Base-by-base conservation (phyloP, 1,140 invertebrate species). In the Radopholus similis region DNA sequence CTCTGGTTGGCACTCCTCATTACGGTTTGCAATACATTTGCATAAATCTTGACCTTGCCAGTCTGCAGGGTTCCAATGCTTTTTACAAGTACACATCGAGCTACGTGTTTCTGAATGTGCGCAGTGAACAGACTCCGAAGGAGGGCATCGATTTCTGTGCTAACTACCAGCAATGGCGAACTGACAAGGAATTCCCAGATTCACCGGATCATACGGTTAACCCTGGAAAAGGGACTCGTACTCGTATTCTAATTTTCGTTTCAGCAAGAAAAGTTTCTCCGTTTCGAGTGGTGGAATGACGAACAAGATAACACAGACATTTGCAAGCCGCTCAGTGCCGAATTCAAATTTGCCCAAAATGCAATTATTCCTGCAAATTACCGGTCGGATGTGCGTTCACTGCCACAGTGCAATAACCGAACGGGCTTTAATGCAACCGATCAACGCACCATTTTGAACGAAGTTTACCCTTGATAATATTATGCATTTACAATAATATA, bases 81-180 rank as follows among this genome's bases (percentile, higher is more conserved):
- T 51, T 51, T 28, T 62, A 51, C 49, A 62, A 62, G 44, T 59
- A 63, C 30, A 65, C 67, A 32, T 76, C 73, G 9, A 62, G 74
- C 30, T 74, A 73, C 38, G 69, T 56, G 11, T 66, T 74, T 47
- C 44, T 76, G 28, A 38, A 73, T 54, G 69, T 74, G 9, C 35
- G 15, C 11, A 21, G 30, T 5, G 18, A 47, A 30, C 40, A 23
- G 32, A 56, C 15, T 8, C 21, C 38, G 8, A 21, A 26, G 6
- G 28, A 49, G 13, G 35, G 35, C 5, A 34, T 8, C 21, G 40
- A 56, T 37, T 59, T 74, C 42, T 74, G 72, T 34, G 55, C 63
- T 35, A 74, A 74, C 53, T 76, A 56, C 54, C 72, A 74, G 28
- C 72, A 74, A 53, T 77, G 56, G 38, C 28, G 34, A 26, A 66